Conservation (phyloP, 2,113 vertebrate species). For the Cryptomyrus ogoouensis region DNA sequence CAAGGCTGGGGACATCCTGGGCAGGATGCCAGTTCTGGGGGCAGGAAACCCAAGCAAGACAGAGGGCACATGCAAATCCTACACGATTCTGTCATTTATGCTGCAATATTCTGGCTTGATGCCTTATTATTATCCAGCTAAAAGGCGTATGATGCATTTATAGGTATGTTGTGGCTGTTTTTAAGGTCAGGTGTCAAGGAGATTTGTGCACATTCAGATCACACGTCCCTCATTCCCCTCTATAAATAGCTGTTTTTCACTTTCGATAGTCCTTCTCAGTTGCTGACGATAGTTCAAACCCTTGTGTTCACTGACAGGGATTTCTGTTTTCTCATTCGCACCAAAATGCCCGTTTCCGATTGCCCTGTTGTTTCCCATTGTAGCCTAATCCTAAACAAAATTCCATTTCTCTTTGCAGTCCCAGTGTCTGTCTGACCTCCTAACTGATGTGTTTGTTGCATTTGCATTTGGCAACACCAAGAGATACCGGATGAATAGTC, state of each 20-base stretch:
- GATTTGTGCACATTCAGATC: background rate
- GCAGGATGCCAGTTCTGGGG: background rate
- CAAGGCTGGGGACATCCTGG: background rate
- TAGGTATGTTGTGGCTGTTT: background rate
- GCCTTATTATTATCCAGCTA: background rate
- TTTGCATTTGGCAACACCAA: background rate
- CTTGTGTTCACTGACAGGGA: background rate
- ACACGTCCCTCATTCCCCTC: background rate
- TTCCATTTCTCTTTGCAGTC: background rate
- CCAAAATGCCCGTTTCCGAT: background rate
- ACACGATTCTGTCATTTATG: background rate
- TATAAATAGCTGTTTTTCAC: background rate
- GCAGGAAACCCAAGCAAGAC: background rate
- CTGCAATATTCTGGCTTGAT: background rate
- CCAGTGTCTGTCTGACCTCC: background rate
- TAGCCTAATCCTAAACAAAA: background rate
- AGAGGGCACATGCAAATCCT: background rate
- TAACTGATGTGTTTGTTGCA: background rate
- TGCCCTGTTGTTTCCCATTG: background rate
- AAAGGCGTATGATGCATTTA: background rate
- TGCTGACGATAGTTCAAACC: background rate
- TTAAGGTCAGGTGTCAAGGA: background rate
- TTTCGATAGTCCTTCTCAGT: background rate
- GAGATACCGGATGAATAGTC: background rate
- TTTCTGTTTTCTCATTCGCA: background rate